Evolutionary conservation across 2,113 vertebrate genomes (phyloP).

Genomic region (Muntiacus reevesi): DNA sequence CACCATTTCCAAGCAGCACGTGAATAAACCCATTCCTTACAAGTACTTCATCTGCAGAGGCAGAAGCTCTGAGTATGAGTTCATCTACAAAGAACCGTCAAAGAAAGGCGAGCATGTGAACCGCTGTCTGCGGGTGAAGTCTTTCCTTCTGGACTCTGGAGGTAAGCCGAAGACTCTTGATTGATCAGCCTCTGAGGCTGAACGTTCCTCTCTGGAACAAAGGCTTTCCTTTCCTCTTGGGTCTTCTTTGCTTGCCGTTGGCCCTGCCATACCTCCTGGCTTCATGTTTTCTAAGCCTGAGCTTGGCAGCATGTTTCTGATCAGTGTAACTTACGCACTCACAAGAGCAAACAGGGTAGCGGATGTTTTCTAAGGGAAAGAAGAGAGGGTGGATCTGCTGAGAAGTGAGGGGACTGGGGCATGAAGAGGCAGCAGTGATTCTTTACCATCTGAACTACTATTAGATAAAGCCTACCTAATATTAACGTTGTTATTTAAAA

Average conservation of each 20-base stretch:
- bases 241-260: neutral
- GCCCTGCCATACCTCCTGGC: neutral
- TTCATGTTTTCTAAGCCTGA: neutral
- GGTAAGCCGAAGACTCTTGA: constrained; percentile 69
- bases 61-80: constrained; percentile 36
- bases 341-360: neutral
- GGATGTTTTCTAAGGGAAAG: neutral
- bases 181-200: rapidly evolving
- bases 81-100: constrained; percentile 64
- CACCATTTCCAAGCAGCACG: constrained; percentile 49
- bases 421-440: too few species aligned
- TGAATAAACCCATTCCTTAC: constrained; percentile 82
- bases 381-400: rapidly evolving
- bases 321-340: neutral
- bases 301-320: neutral
- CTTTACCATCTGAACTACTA: too few species aligned
- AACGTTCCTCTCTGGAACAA: rapidly evolving
- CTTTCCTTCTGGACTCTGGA: neutral
- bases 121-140: constrained; percentile 48
- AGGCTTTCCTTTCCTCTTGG: rapidly evolving
- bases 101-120: rapidly evolving
- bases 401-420: too few species aligned
- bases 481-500: neutral
- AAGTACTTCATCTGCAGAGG: constrained; percentile 84
- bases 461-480: too few species aligned